Evolutionary conservation across 2,888 invertebrate species (phyloP).

Genomic region (Epistrophella euchroma): DNA sequence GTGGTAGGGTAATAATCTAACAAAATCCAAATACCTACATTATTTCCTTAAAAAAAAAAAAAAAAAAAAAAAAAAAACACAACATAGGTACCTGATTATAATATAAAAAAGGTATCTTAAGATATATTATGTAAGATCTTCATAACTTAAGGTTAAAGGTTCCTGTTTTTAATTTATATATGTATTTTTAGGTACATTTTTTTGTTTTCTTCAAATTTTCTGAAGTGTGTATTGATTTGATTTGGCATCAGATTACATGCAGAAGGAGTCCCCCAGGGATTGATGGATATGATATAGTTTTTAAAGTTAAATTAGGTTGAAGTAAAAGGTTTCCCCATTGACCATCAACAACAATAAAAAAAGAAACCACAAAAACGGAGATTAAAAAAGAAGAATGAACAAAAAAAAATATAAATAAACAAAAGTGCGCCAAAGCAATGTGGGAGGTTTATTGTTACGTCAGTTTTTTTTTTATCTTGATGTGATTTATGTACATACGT

Average conservation of each 20-base stretch:
- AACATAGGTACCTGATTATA: no score
- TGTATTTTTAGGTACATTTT: neutral
- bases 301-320: constrained; percentile 66
- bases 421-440: constrained; percentile 73
- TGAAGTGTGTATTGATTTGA: constrained; percentile 60
- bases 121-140: constrained; percentile 64
- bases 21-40: constrained; percentile 10
- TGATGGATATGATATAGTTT: constrained; percentile 45
- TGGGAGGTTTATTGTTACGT: constrained; percentile 67
- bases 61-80: neutral
- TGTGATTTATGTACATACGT: constrained; percentile 45
- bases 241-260: constrained; percentile 68
- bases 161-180: constrained; percentile 6
- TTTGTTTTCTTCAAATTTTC: constrained; percentile 16
- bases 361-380: constrained; percentile 47
- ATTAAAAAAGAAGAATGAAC: neutral
- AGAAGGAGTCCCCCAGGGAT: constrained; percentile 4
- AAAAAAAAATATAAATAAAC: constrained; percentile 51
- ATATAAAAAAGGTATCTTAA: neutral
- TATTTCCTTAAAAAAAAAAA: constrained; percentile 19
- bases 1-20: constrained; percentile 64
- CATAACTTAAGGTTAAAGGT: constrained; percentile 17
- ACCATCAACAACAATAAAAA: neutral
- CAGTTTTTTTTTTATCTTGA: constrained; percentile 28
- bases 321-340: constrained; percentile 60